A percentile compares a stretch with the other conserved stretches of the same genome.
Conservation (phyloP, 2,797 vertebrate genomes). For the Choloepus didactylus region DNA sequence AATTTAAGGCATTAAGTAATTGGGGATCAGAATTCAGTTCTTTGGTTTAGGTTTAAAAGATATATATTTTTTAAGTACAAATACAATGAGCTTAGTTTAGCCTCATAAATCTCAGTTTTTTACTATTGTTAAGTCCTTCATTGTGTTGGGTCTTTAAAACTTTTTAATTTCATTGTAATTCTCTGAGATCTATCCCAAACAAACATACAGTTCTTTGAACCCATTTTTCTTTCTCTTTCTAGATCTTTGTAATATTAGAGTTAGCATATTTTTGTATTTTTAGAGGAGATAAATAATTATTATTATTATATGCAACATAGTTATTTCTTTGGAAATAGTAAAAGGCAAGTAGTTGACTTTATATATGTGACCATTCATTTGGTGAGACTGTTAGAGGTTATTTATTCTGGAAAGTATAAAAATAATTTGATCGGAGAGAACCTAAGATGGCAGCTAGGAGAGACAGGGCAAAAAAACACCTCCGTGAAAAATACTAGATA, state of each 20-base stretch:
- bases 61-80: background rate
- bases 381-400: background rate
- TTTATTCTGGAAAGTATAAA: conserved; percentile 58
- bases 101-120: conserved; percentile 20
- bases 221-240: conserved; percentile 23
- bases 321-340: conserved; percentile 17
- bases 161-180: background rate
- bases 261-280: conserved; percentile 50
- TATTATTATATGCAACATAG: background rate
- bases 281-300: conserved; percentile 23
- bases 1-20: conserved; percentile 29
- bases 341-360: background rate
- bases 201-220: background rate
- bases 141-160: conserved; percentile 30
- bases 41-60: conserved; percentile 41
- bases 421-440: background rate
- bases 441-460: too few species aligned
- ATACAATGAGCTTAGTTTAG: background rate
- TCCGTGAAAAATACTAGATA: too few species aligned
- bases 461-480: too few species aligned
- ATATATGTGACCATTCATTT: conserved; percentile 23
- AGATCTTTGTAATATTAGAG: conserved; percentile 39
- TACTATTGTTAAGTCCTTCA: background rate
- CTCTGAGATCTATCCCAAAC: conserved; percentile 39
- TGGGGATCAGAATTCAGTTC: background rate